phyloP scores from a whole-genome alignment of 2,113 vertebrate genomes.

The Gasterosteus aculeatus region DNA sequence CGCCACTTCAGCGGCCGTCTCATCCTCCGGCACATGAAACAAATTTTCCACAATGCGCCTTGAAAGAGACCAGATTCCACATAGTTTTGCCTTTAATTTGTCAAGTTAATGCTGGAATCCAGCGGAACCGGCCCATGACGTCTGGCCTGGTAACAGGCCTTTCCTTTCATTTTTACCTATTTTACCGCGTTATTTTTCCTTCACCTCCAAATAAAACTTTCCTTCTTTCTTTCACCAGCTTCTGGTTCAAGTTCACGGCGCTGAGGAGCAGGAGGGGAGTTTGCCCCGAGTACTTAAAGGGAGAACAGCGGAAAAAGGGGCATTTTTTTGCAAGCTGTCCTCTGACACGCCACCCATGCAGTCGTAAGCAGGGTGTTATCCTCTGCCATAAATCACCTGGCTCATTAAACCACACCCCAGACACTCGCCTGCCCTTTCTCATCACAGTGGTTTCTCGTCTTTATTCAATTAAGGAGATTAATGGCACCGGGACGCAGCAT shows the following conservation, averaged over 20 bases:
- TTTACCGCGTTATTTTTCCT: constrained; percentile 7
- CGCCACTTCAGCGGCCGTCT: constrained; percentile 15
- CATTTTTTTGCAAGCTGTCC: constrained; percentile 69
- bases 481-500: constrained; percentile 51
- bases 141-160: constrained; percentile 17
- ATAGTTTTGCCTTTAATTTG: constrained; percentile 51
- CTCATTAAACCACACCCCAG: constrained; percentile 70
- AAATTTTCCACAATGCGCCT: constrained; percentile 50
- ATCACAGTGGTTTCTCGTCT: constrained; percentile 69
- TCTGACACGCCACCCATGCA: constrained; percentile 64
- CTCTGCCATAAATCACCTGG: constrained; percentile 74
- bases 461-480: constrained; percentile 76
- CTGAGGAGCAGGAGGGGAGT: constrained; percentile 64
- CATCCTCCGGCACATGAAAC: constrained; percentile 23
- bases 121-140: constrained; percentile 28
- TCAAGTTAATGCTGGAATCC: constrained; percentile 54
- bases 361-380: constrained; percentile 59
- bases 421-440: constrained; percentile 72
- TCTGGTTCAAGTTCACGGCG: constrained; percentile 69
- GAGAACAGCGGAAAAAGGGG: constrained; percentile 43
- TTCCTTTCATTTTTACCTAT: neutral
- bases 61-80: constrained; percentile 38
- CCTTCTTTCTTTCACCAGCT: constrained; percentile 34
- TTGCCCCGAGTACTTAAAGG: constrained; percentile 36
- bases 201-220: constrained; percentile 38